Evolutionary conservation across 2,888 invertebrate species (phyloP).

Genomic region (Meghimatium bilineatum): DNA sequence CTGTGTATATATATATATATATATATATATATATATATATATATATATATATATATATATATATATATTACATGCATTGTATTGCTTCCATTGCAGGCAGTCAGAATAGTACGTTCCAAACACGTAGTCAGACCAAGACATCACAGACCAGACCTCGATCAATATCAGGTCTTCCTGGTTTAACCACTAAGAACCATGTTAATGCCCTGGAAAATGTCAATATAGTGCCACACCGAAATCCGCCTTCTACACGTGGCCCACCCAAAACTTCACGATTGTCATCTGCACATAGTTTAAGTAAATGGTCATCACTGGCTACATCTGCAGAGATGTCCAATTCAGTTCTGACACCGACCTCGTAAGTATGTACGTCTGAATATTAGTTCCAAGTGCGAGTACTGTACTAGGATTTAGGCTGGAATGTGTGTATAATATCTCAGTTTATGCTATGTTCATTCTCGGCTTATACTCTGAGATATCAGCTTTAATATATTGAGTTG

Average conservation of each 20-base stretch:
- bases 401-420: no score
- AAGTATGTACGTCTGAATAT: conserved; percentile 37
- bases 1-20: no score
- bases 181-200: conserved; percentile 47
- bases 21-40: no score
- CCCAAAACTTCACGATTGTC: conserved; percentile 49
- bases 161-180: background rate
- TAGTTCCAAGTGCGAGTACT: background rate
- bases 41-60: no score
- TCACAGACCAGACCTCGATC: conserved; percentile 36
- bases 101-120: conserved; percentile 57
- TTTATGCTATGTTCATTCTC: no score
- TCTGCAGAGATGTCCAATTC: conserved; percentile 58
- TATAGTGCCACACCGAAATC: conserved; percentile 52
- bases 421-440: no score
- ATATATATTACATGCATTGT: no score
- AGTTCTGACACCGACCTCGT: conserved; percentile 61
- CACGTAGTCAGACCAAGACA: background rate
- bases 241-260: conserved; percentile 48
- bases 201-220: conserved; percentile 62
- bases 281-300: conserved; percentile 56
- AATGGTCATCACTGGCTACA: conserved; percentile 71
- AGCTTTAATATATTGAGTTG: no score
- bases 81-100: background rate
- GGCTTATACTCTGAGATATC: no score